Evolutionary conservation across 2,797 vertebrate genomes (phyloP), one percentile per base, ranked within the genome.

Genomic region (Notolepis coatsorum): DNA sequence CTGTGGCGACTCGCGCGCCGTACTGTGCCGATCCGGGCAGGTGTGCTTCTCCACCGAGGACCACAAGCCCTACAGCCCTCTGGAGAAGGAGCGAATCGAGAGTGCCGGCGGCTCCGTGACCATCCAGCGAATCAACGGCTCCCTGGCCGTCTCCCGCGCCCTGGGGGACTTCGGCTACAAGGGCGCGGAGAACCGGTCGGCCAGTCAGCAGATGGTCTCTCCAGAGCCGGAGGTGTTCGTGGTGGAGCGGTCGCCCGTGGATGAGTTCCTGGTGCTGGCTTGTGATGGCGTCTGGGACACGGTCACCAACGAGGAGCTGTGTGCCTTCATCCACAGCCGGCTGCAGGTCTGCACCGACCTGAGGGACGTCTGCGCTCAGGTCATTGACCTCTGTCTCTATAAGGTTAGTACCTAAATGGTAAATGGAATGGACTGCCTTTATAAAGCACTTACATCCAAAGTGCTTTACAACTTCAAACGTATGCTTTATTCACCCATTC

Each of bases 141-240:
- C 95, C 2, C 70, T 95, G 85, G 94, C 94, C 0, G 93, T 95
- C 37, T 96, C 94, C 4, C 88, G 93, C 0, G 94, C 92, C 0
- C 83, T 96, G 64, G 94, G 95, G 0, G 93, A 95, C 79, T 96
- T 95, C 68, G 87, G 89, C 81, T 95, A 93, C 88, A 95, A 96
- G 86, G 91, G 88, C 3, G 92, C 83, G 0, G 91, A 92, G 53
- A 93, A 93, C 89, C 78, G 92, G 23, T 67, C 81, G 0, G 81
- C 90, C 2, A 81, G 81, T 17, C 81, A 93, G 70, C 94, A 95
- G 78, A 94, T 95, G 81, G 92, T 95, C 39, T 95, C 94, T 0
- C 93, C 94, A 0, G 94, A 95, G 80, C 94, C 94, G 0, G 94
- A 96, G 67, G 91, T 96, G 55, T 88, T 83, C 1, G 89, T 87